These are phyloP conservation scores for Porites cylindrica DNA, from an alignment of 92 coral and sea anemone genomes.

Conservation along the genomic window DNA sequence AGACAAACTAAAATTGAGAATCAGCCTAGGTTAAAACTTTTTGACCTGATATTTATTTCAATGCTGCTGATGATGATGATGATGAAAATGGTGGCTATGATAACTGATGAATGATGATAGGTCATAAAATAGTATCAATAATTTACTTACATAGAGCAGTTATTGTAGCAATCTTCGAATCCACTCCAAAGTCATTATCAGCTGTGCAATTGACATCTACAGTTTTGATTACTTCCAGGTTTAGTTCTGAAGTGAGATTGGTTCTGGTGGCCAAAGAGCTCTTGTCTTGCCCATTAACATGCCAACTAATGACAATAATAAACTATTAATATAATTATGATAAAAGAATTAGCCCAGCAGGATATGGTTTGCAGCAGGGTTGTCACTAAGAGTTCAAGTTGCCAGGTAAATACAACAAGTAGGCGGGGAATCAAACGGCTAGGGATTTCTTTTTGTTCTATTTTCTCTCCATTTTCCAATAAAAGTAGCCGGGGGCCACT, in stretches of 20 bases:
- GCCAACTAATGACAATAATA: slow-evolving; percentile 13
- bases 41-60: no score
- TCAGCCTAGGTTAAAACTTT: no score
- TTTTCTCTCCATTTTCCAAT: no score
- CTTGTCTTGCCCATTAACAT: slow-evolving; percentile 27
- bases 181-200: slow-evolving; percentile 37
- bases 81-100: not conserved
- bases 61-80: not conserved
- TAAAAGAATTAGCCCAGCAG: no score
- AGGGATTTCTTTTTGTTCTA: no score
- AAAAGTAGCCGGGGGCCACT: no score
- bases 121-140: not conserved
- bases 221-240: not conserved
- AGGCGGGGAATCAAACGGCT: no score
- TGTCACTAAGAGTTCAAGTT: no score
- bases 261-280: slow-evolving; percentile 1
- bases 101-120: not conserved
- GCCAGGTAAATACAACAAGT: no score
- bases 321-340: not conserved
- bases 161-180: slow-evolving; percentile 24
- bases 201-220: slow-evolving; percentile 53
- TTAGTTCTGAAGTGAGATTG: slow-evolving; percentile 20
- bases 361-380: no score
- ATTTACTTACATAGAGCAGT: slow-evolving; percentile 23
- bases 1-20: no score